Evolutionary conservation across 1,140 invertebrate species (phyloP), one percentile per base, ranked within the genome.

Genomic region (Bicyclus anynana): DNA sequence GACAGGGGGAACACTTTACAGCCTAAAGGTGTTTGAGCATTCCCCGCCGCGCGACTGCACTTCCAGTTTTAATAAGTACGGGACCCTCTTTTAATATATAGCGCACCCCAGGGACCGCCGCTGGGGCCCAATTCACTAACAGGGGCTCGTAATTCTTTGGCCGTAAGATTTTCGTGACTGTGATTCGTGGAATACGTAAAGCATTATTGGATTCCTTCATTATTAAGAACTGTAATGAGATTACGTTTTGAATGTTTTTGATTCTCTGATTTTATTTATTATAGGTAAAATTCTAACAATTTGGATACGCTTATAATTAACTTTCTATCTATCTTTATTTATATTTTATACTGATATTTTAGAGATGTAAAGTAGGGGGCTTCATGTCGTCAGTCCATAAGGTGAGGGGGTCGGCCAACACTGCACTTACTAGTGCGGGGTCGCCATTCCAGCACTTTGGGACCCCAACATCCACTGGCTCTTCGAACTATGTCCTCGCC

Each of bases 61-160:
- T 40, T 44, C 20, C 17, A 65, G 66, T 72, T 78, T 79, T 80
- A 80, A 81, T 83, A 83, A 79, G 70, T 72, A 70, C 50, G 48
- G 64, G 71, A 66, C 69, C 74, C 77, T 72, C 63, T 56, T 73
- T 77, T 80, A 81, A 81, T 77, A 80, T 72, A 69, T 64, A 73
- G 56, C 62, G 53, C 52, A 62, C 77, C 69, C 72, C 48, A 59
- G 70, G 72, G 77, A 67, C 47, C 60, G 40, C 63, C 72, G 72
- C 46, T 21, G 50, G 69, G 69, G 49, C 47, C 56, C 44, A 40
- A 40, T 70, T 69, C 68, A 62, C 60, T 66, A 58, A 65, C 62
- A 61, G 67, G 76, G 73, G 58, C 48, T 40, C 68, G 65, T 72
- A 73, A 72, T 57, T 65, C 27, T 59, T 37, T 42, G 58, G 50